These are phyloP conservation scores for Rhizoglyphus robini DNA, from an alignment of 1,140 invertebrate species.

Conservation along the genomic window DNA sequence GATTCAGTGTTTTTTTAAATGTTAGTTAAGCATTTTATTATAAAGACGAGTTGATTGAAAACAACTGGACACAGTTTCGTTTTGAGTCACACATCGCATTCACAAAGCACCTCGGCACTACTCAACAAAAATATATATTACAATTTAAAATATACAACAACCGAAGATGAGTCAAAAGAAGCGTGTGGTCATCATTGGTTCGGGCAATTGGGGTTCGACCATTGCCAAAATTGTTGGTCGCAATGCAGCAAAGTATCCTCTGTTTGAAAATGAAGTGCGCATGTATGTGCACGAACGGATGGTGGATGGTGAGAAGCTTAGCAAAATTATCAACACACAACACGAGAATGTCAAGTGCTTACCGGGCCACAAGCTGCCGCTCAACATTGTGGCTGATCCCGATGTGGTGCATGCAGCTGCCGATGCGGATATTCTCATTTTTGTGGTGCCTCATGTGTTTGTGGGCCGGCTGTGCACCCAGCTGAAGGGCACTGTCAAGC, in stretches of 20 bases:
- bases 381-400: constrained; percentile 78
- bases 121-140: no score
- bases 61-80: no score
- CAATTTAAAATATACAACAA: no score
- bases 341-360: constrained; percentile 98
- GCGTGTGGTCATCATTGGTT: no score
- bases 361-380: constrained; percentile 65
- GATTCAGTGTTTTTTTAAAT: no score
- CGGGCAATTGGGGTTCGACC: constrained; percentile 99
- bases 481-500: no score
- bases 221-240: constrained; percentile 93
- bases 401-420: constrained; percentile 77
- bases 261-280: constrained; percentile 70
- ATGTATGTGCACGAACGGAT: constrained; percentile 99
- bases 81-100: no score
- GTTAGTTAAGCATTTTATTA: no score
- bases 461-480: constrained; percentile 90
- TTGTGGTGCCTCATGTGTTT: constrained; percentile 92
- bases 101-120: no score
- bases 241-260: constrained; percentile 59
- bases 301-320: constrained; percentile 84
- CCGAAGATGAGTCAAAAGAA: no score
- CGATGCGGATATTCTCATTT: constrained; percentile 90
- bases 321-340: constrained; percentile 93
- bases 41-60: no score